A percentile compares a stretch with the other conserved stretches of the same genome.
Conservation (phyloP, 2,888 invertebrate genomes). For the Bombylius major region DNA sequence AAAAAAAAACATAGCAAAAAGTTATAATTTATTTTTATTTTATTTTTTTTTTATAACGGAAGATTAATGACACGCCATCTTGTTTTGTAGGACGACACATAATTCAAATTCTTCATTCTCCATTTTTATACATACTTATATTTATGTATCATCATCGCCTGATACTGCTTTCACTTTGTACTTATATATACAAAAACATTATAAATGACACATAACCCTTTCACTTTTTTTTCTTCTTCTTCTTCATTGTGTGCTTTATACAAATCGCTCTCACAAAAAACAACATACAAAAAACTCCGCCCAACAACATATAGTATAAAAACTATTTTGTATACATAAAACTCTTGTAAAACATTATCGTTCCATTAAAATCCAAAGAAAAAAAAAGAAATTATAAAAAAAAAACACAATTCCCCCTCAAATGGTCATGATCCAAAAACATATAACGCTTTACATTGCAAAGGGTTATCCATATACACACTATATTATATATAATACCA, state of each 20-base stretch:
- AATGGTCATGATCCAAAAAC: background rate
- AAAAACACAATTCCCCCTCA: background rate
- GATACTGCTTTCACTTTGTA: no score
- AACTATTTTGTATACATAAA: background rate
- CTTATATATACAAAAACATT: background rate
- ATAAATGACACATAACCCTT: background rate
- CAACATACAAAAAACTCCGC: background rate
- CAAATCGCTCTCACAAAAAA: no score
- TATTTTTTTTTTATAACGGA: background rate
- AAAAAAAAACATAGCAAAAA: background rate
- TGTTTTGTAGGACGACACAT: constrained; percentile 7
- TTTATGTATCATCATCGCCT: background rate
- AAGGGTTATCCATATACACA: no score
- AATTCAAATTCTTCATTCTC: constrained; percentile 5
- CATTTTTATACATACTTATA: background rate
- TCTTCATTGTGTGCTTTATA: no score
- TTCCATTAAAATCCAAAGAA: no score
- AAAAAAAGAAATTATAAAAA: background rate
- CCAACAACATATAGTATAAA: background rate
- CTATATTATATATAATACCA: no score
- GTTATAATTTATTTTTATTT: no score
- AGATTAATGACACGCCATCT: constrained; percentile 11
- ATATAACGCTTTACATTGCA: no score
- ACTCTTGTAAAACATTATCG: no score
- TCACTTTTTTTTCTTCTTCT: background rate